Evolutionary conservation across 2,888 invertebrate genomes (phyloP), one percentile per base, ranked within the genome.

Genomic region (Neoaliturus tenellus): DNA sequence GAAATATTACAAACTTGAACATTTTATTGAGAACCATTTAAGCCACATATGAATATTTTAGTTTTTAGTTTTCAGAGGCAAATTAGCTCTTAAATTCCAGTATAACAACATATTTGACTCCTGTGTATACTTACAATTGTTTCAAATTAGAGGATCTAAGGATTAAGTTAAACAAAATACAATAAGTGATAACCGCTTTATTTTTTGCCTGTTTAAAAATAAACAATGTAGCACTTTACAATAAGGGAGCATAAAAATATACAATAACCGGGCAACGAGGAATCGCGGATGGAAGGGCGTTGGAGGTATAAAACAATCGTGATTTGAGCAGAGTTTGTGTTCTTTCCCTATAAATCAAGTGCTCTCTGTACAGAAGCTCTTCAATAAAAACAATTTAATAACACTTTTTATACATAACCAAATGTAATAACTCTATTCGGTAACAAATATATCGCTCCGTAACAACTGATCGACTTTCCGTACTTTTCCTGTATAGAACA

Each of bases 361-460:
- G 28, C 48, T 75, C 17, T 78, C 48, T 78, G 55, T 78, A 78
- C 78, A 78, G 78, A 78, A 78, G 78, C 78, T 78, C 78, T 78
- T 44, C 33, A 55, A 78, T 78, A 78, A 78, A 71, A 78, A 78
- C 78, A 78, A 78, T 78, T 78, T 78, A 78, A n/a, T 78, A 33
- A 78, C 55, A 78, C 51, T 78, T 78, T n/a, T 78, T 78, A 55
- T 78, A 78, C 78, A 78, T 78, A 78, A 78, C 55, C 78, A 78
- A 78, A 78, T 78, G 78, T 78, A 55, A 55, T 75, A 78, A 20
- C 78, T 78, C 78, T 78, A 51, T 78, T 78, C 48, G 78, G 78
- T 78, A 78, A 78, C 78, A 78, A 78, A 78, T 51, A 78, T 78
- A 78, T 78, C 78, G 35, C 31, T 75, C 55, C 78, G 51, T 23